Evolutionary conservation across 2,113 vertebrate species (phyloP).

Genomic region (Stercorarius parasiticus): DNA sequence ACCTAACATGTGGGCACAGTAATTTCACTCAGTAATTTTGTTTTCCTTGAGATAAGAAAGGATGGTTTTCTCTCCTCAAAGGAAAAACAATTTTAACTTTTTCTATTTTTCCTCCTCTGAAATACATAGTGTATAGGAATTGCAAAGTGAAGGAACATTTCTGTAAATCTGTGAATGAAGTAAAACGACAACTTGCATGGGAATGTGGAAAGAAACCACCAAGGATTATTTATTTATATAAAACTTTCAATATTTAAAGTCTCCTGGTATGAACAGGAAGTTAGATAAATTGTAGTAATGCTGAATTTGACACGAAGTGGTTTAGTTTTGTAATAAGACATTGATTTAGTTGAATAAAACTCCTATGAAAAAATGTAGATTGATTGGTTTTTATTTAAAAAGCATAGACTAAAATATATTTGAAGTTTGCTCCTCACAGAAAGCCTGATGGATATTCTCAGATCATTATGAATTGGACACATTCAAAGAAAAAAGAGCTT

Average conservation of each 20-base stretch:
- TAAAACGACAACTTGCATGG: background rate
- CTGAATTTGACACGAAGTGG: background rate
- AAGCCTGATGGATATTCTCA: background rate
- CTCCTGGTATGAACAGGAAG: background rate
- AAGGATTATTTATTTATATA: background rate
- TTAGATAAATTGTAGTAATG: background rate
- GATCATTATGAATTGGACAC: background rate
- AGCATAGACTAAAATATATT: background rate
- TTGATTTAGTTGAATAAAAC: background rate
- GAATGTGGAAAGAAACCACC: background rate
- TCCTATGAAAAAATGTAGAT: background rate
- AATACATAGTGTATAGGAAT: background rate
- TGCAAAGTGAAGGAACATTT: background rate
- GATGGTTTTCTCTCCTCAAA: background rate
- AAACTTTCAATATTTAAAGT: background rate
- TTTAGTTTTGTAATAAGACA: background rate
- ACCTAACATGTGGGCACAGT: background rate
- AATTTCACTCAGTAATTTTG: background rate
- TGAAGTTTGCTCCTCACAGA: background rate
- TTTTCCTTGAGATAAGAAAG: background rate
- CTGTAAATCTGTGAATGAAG: background rate
- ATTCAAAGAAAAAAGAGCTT: background rate
- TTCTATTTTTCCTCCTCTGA: background rate
- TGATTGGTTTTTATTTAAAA: background rate
- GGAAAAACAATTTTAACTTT: background rate